Percentiles rank a stretch among this genome's conserved stretches.
These are phyloP conservation scores for Danio albolineatus DNA, from an alignment of 2,797 vertebrate species.

Conservation along the genomic window DNA sequence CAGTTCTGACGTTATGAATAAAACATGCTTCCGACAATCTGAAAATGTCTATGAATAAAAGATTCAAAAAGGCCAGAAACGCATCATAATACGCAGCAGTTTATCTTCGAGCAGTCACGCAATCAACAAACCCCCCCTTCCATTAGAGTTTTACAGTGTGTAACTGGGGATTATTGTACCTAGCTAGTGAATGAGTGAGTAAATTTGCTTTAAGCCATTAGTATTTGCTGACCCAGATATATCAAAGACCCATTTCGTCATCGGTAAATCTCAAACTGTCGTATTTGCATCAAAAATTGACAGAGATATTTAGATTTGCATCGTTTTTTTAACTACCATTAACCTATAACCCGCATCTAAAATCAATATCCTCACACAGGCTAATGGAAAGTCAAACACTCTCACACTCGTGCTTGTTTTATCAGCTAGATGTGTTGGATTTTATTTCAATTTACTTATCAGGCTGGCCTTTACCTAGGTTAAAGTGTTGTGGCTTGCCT, in stretches of 20 bases:
- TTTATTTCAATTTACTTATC: conserved; percentile 70
- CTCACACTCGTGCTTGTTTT: conserved; percentile 53
- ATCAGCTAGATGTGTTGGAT: conserved; percentile 60
- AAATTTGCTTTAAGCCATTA: conserved; percentile 16
- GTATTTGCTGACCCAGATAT: conserved; percentile 14
- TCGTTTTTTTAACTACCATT: not conserved
- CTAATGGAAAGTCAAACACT: conserved; percentile 62
- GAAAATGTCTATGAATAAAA: not conserved
- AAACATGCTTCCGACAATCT: not conserved
- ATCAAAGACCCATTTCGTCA: not conserved
- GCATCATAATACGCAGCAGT: not conserved
- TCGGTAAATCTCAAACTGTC: not conserved
- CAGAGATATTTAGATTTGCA: not conserved
- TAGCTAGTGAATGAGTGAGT: not conserved
- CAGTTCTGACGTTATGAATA: not conserved
- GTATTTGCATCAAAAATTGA: not conserved
- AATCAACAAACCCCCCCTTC: not conserved
- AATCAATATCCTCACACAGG: conserved; percentile 40
- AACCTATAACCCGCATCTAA: conserved; percentile 16
- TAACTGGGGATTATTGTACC: not conserved
- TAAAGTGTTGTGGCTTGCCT: conserved; percentile 67
- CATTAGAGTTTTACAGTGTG: not conserved
- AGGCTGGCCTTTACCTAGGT: conserved; percentile 60
- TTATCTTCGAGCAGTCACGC: no score
- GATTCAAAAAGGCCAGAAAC: not conserved